Evolutionary conservation across 1,140 invertebrate genomes (phyloP).

Genomic region (Diorhabda elongata): DNA sequence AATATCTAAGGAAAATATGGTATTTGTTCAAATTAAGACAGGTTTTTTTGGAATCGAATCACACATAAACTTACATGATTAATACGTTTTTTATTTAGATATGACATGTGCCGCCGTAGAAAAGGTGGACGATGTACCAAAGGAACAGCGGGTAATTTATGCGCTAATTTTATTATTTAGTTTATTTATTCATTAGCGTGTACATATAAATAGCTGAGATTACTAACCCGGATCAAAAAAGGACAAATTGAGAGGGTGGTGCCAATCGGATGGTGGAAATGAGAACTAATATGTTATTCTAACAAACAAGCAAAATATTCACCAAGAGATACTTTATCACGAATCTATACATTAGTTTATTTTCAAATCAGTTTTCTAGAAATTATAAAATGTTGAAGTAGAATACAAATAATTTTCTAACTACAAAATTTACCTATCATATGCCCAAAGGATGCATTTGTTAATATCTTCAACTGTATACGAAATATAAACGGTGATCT

Average conservation of each 20-base stretch:
- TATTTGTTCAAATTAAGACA: too few relatives aligned
- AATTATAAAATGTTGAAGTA: too few relatives aligned
- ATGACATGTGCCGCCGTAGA: constrained; percentile 91
- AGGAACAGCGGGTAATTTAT: constrained; percentile 83
- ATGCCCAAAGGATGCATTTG: too few relatives aligned
- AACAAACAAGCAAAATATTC: neutral
- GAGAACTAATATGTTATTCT: constrained; percentile 10
- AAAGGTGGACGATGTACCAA: constrained; percentile 93
- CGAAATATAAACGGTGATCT: too few relatives aligned
- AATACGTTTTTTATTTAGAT: constrained; percentile 58
- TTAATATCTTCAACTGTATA: too few relatives aligned
- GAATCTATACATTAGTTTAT: too few relatives aligned
- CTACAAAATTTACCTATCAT: too few relatives aligned
- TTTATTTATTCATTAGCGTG: constrained; percentile 27
- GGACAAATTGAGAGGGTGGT: constrained; percentile 6
- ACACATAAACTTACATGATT: neutral
- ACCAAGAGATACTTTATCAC: neutral
- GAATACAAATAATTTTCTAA: too few relatives aligned
- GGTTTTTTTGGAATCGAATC: too few relatives aligned
- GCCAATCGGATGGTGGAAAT: constrained; percentile 2
- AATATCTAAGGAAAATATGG: too few relatives aligned
- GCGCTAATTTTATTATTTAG: constrained; percentile 27
- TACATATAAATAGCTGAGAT: constrained; percentile 14
- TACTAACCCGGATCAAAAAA: constrained; percentile 14
- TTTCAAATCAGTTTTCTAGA: too few relatives aligned